Conservation (phyloP, 2,113 vertebrate genomes). For the Trochalopteron elliotii region DNA sequence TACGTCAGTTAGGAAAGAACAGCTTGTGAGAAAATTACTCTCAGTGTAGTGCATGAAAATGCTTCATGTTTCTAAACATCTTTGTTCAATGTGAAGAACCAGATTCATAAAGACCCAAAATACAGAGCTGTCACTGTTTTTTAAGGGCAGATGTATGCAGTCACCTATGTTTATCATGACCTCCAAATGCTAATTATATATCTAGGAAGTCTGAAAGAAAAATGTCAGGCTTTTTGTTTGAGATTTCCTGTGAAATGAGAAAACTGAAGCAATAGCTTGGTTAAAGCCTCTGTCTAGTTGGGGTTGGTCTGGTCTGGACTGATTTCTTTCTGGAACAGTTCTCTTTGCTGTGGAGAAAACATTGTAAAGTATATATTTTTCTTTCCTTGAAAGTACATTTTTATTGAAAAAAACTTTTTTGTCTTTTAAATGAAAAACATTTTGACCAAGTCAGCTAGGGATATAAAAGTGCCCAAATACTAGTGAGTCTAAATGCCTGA, state of each 20-base stretch:
- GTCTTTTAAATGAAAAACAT: conserved; percentile 18
- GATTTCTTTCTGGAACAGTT: background rate
- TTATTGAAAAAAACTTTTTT: background rate
- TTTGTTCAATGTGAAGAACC: background rate
- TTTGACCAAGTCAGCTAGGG: background rate
- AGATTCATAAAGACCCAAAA: background rate
- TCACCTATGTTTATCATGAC: background rate
- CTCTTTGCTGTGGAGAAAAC: background rate
- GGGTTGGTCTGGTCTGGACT: background rate
- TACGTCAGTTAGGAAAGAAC: background rate
- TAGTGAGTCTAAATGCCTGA: background rate
- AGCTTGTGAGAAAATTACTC: background rate
- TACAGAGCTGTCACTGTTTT: background rate
- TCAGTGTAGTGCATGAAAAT: background rate
- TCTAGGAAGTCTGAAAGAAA: background rate
- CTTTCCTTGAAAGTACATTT: background rate
- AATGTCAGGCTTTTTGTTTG: background rate
- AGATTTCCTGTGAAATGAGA: background rate
- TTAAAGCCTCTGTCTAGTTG: background rate
- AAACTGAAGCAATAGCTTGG: background rate
- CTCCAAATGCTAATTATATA: background rate
- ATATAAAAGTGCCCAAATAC: background rate
- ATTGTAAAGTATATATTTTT: background rate
- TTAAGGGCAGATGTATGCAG: background rate
- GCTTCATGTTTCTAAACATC: background rate